Conservation (phyloP, 2,113 vertebrate genomes). For the Daphoenositta chrysoptera region DNA sequence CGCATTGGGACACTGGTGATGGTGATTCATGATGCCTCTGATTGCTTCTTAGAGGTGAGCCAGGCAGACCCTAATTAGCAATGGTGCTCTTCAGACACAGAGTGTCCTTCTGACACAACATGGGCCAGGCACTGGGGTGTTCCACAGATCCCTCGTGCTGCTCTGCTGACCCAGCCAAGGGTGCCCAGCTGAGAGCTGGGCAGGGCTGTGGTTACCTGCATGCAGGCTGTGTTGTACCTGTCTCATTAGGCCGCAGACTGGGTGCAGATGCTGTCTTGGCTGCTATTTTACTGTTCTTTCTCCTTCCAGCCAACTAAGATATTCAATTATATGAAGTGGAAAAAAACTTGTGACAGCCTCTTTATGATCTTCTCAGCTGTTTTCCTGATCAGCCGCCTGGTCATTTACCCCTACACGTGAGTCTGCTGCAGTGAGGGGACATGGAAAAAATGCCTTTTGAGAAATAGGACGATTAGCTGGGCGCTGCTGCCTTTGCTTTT, state of each 20-base stretch:
- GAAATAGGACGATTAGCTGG: neutral
- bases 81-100: neutral
- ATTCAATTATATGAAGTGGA: constrained; percentile 85
- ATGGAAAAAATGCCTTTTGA: neutral
- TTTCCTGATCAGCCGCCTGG: constrained; percentile 82
- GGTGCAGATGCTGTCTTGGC: neutral
- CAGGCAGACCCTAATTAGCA: neutral
- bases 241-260: neutral
- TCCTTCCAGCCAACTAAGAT: constrained; percentile 82
- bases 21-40: constrained; percentile 86
- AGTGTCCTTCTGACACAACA: neutral
- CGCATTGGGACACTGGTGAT: constrained; percentile 87
- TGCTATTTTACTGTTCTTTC: neutral
- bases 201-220: neutral
- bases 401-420: constrained; percentile 84
- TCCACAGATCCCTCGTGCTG: neutral
- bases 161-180: neutral
- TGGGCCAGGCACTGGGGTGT: neutral
- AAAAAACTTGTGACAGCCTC: constrained; percentile 76
- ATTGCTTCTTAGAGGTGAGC: constrained; percentile 87
- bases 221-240: neutral
- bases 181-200: neutral
- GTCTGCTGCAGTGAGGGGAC: neutral
- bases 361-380: constrained; percentile 82
- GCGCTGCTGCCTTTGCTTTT: neutral